Evolutionary conservation across 2,113 vertebrate species (phyloP).

Genomic region (Mus spicilegus): DNA sequence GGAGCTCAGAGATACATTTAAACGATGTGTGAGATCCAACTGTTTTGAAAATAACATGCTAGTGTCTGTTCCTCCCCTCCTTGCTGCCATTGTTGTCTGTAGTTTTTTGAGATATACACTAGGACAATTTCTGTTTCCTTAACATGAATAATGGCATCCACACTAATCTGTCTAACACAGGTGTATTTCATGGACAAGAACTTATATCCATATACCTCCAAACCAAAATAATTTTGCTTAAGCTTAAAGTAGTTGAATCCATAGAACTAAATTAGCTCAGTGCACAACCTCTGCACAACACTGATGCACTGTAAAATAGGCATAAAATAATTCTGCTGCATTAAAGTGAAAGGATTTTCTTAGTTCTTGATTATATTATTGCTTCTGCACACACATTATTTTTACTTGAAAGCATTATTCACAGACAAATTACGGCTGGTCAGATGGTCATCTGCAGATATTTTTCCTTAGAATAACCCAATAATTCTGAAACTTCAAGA

Average conservation of each 20-base stretch:
- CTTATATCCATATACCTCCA: not conserved
- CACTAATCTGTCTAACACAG: rapidly evolving
- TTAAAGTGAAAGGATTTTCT: not conserved
- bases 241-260: not conserved
- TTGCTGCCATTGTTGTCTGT: not conserved
- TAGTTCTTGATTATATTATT: not conserved
- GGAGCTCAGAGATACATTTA: too few species aligned
- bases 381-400: not conserved
- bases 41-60: not conserved
- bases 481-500: not conserved
- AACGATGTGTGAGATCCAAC: not conserved
- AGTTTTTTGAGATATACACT: not conserved
- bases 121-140: not conserved
- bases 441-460: not conserved
- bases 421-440: not conserved
- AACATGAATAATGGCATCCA: not conserved
- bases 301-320: not conserved
- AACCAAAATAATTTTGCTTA: not conserved
- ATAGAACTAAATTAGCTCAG: not conserved
- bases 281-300: not conserved
- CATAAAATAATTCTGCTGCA: not conserved
- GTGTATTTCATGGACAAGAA: not conserved
- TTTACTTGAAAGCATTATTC: not conserved
- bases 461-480: not conserved
- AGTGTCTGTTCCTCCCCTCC: not conserved